phyloP scores from a whole-genome alignment of 2,113 vertebrate genomes.

The Clinocottus analis region DNA sequence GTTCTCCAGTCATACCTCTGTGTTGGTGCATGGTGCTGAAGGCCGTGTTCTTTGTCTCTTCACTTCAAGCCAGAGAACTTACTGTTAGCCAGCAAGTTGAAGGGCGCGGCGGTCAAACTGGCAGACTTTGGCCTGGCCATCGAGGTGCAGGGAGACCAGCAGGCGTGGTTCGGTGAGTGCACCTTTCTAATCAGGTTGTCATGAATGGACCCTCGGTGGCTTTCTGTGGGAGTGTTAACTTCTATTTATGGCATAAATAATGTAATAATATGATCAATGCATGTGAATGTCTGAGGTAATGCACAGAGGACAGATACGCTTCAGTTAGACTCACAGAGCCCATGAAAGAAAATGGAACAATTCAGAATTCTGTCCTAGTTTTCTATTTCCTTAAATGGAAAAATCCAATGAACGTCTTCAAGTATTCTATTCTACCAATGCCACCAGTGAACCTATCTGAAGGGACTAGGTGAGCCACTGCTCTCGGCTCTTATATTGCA shows the following conservation, averaged over 20 bases:
- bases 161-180: constrained; percentile 98
- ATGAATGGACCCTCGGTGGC: not conserved
- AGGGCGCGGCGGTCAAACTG: constrained; percentile 97
- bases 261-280: not conserved
- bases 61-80: constrained; percentile 93
- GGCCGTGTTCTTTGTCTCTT: constrained; percentile 17
- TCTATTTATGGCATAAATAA: not conserved
- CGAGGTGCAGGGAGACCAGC: constrained; percentile 97
- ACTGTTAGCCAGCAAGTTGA: constrained; percentile 97
- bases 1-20: not conserved
- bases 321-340: too few relatives aligned
- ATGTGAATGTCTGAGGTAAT: not conserved
- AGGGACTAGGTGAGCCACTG: constrained; percentile 34
- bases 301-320: too few relatives aligned
- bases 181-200: rapidly evolving
- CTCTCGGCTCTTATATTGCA: constrained; percentile 33
- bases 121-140: constrained; percentile 98
- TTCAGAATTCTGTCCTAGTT: not conserved
- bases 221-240: not conserved
- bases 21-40: not conserved
- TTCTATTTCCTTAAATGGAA: not conserved
- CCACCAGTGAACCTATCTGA: not conserved
- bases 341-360: not conserved
- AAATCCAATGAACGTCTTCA: not conserved
- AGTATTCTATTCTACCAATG: not conserved